Conservation (phyloP, 2,113 vertebrate species). For the Chlorodrepanis virens region DNA sequence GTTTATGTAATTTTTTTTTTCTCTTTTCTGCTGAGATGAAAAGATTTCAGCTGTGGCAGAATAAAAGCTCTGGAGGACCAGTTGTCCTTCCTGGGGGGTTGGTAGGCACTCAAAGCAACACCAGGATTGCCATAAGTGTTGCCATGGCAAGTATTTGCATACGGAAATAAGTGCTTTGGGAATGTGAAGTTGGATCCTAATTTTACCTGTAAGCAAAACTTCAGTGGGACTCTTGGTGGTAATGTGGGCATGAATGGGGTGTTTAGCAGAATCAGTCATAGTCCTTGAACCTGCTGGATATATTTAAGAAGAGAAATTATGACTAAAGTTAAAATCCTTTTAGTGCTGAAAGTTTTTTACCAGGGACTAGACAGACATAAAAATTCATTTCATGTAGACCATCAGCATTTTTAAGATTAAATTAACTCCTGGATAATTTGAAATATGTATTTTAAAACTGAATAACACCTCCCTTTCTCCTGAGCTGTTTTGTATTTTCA, state of each 20-base stretch:
- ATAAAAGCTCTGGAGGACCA: background rate
- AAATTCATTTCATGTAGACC: background rate
- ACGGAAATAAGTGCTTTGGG: background rate
- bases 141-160: background rate
- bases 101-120: background rate
- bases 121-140: background rate
- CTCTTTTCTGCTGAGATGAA: background rate
- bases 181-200: background rate
- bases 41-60: background rate
- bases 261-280: background rate
- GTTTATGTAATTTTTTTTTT: background rate
- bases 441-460: background rate
- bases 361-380: background rate
- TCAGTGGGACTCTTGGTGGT: background rate
- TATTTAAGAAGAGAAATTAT: background rate
- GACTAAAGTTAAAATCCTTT: background rate
- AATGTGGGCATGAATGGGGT: background rate
- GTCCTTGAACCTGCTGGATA: background rate
- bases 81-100: background rate
- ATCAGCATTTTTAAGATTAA: background rate
- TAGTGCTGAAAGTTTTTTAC: background rate
- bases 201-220: background rate
- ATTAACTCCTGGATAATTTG: background rate
- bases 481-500: background rate
- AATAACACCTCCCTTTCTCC: background rate